Conservation (phyloP, 1,140 invertebrate genomes). For the Popillia japonica region DNA sequence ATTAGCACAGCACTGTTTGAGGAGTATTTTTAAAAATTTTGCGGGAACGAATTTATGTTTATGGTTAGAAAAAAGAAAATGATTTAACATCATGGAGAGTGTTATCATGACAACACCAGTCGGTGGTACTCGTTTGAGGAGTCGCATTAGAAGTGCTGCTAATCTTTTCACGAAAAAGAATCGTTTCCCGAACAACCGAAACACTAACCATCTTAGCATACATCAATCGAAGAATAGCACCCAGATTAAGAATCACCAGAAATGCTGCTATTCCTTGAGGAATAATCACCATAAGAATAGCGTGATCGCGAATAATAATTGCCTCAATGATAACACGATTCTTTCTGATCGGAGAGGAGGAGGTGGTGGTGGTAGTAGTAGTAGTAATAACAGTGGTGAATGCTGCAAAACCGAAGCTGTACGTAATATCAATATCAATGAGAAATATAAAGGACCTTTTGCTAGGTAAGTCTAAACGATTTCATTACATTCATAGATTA, state of each 20-base stretch:
- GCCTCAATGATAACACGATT: not conserved
- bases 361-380: too few relatives aligned
- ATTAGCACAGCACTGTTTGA: not conserved
- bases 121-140: conserved; percentile 1
- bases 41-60: not conserved
- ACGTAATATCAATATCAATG: conserved; percentile 10
- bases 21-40: not conserved
- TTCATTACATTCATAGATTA: too few relatives aligned
- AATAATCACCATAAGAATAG: not conserved
- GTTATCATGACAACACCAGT: conserved; percentile 4
- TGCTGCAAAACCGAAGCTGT: not conserved
- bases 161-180: not conserved
- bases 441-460: conserved; percentile 4
- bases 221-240: not conserved
- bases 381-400: conserved; percentile 2
- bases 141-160: not conserved
- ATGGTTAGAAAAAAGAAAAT: not conserved
- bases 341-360: not conserved
- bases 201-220: not conserved
- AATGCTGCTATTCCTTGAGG: not conserved
- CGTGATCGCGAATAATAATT: not conserved
- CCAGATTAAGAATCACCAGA: not conserved
- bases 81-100: not conserved
- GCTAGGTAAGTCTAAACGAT: conserved; percentile 24
- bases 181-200: not conserved